These are phyloP conservation scores for Leuciscus idus DNA, from an alignment of 2,113 vertebrate species.

Conservation along the genomic window DNA sequence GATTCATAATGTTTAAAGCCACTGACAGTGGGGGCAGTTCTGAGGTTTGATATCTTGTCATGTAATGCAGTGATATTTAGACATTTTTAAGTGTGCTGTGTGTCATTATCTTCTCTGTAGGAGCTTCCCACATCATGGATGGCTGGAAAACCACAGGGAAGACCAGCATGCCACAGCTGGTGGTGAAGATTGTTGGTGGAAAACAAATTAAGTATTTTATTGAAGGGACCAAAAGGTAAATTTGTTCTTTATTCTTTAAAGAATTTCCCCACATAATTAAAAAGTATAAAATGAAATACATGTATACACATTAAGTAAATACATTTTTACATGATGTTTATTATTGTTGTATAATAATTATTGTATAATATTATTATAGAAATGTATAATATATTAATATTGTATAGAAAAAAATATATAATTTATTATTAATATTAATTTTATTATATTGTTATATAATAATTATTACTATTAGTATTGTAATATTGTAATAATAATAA, in stretches of 20 bases:
- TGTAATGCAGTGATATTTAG: not conserved
- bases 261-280: too few species aligned
- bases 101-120: not conserved
- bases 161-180: slow-evolving; percentile 58
- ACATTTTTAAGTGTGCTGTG: not conserved
- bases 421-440: too few species aligned
- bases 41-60: not conserved
- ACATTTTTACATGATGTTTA: too few species aligned
- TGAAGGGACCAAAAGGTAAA: slow-evolving; percentile 59
- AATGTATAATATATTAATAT: too few species aligned
- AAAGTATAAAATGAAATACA: too few species aligned
- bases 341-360: too few species aligned
- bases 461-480: too few species aligned
- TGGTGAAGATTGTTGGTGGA: slow-evolving; percentile 71
- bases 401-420: too few species aligned
- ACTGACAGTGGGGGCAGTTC: not conserved
- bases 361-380: too few species aligned
- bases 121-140: slow-evolving; percentile 46
- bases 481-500: too few species aligned
- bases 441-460: too few species aligned
- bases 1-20: not conserved
- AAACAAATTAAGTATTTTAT: slow-evolving; percentile 66
- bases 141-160: slow-evolving; percentile 44
- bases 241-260: slow-evolving; percentile 1
- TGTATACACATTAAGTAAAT: too few species aligned